Evolutionary conservation across 2,113 vertebrate genomes (phyloP).

Genomic region (Alligator sinensis): DNA sequence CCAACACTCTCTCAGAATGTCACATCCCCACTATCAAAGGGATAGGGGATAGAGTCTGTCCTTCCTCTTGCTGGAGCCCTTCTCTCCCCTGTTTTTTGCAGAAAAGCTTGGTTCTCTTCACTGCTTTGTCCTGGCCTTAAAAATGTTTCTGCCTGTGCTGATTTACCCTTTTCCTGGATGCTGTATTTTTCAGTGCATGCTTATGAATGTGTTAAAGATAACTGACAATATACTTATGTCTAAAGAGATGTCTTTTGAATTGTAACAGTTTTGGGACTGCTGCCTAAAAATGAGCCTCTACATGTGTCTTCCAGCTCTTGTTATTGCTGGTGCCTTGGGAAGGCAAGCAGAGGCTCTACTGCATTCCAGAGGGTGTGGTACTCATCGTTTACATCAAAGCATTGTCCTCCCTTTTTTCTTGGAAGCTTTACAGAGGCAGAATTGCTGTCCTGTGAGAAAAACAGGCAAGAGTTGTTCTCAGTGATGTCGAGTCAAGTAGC

Average conservation of each 20-base stretch:
- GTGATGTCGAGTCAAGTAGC: neutral
- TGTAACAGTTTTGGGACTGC: neutral
- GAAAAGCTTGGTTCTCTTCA: neutral
- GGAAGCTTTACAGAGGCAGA: neutral
- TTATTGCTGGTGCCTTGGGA: neutral
- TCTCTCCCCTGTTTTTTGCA: conserved; percentile 8
- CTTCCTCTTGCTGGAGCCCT: conserved; percentile 18
- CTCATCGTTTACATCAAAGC: neutral
- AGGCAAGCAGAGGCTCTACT: neutral
- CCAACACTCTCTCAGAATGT: conserved; percentile 36
- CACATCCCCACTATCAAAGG: conserved; percentile 46
- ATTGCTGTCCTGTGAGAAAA: neutral
- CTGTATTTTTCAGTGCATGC: neutral
- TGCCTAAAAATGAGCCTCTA: neutral
- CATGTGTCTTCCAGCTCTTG: neutral
- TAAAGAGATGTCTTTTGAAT: neutral
- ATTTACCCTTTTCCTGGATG: neutral
- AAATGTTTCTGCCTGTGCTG: neutral
- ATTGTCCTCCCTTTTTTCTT: neutral
- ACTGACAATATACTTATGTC: neutral
- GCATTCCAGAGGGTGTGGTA: neutral
- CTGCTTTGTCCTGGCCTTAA: neutral
- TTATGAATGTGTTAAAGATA: neutral
- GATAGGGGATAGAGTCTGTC: neutral
- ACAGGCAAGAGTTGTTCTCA: neutral